A percentile compares a stretch with the other conserved stretches of the same genome.
Evolutionary conservation across 2,113 vertebrate species (phyloP).

Genomic region (Hepsetus odoe): DNA sequence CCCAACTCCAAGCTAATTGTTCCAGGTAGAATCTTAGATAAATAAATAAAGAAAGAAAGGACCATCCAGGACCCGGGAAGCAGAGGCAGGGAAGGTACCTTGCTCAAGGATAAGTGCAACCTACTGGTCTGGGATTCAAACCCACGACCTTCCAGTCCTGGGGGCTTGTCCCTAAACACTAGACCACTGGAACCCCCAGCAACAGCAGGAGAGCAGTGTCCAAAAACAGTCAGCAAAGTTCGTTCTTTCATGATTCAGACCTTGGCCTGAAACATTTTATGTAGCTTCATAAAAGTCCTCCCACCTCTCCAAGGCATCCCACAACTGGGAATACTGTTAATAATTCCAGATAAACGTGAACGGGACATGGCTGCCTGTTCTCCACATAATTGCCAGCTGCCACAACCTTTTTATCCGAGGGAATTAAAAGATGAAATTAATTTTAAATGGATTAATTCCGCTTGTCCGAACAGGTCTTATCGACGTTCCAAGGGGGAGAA

Average conservation of each 20-base stretch:
- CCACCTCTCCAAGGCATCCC: not conserved
- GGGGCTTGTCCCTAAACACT: too few species aligned
- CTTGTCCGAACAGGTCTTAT: constrained; percentile 1
- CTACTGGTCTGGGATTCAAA: too few species aligned
- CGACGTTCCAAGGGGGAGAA: not conserved
- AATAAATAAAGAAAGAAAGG: not conserved
- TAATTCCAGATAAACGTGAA: not conserved
- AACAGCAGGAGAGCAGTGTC: too few species aligned
- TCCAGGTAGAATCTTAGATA: not conserved
- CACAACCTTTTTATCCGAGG: not conserved
- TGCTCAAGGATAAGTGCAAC: too few species aligned
- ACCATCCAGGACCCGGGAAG: too few species aligned
- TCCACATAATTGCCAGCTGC: not conserved
- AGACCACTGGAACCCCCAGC: too few species aligned
- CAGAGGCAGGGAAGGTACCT: too few species aligned
- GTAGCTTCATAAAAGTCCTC: not conserved
- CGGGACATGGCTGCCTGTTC: not conserved
- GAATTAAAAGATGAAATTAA: constrained; percentile 22
- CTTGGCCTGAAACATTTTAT: not conserved
- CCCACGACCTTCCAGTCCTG: too few species aligned
- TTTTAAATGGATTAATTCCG: not conserved
- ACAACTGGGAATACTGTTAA: not conserved
- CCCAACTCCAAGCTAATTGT: not conserved
- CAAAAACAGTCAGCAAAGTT: too few species aligned
- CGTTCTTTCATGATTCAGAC: too few species aligned